Percentiles rank a stretch among this genome's conserved stretches.
Conservation (phyloP, 2,888 invertebrate genomes). For the Acrobasis consociella region DNA sequence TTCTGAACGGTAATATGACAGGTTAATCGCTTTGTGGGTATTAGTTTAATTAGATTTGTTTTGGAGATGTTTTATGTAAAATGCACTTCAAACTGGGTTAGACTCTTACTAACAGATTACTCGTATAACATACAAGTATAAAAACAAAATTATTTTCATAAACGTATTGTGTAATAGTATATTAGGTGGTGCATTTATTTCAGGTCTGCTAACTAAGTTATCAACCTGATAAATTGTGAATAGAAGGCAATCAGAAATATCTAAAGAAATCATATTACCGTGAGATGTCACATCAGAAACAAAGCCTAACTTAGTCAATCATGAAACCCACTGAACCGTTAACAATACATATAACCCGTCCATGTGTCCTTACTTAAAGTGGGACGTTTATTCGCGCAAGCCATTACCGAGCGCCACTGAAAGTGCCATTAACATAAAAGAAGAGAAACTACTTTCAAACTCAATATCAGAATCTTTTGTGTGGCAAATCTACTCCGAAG, state of each 20-base stretch:
- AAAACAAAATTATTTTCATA: no score
- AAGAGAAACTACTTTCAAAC: constrained; percentile 80
- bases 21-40: constrained; percentile 53
- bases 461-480: constrained; percentile 81
- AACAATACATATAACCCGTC: constrained; percentile 53
- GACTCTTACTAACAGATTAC: no score
- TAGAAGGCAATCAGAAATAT: no score
- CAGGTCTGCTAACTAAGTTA: no score
- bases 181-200: no score
- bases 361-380: constrained; percentile 56
- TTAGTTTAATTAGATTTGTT: constrained; percentile 65
- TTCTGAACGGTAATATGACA: constrained; percentile 69
- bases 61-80: constrained; percentile 33
- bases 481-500: constrained; percentile 76
- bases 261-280: neutral
- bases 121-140: no score
- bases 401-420: constrained; percentile 71
- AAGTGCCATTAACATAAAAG: constrained; percentile 79
- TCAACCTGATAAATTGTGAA: no score
- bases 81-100: no score
- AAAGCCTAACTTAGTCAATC: constrained; percentile 24
- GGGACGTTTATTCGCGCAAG: constrained; percentile 69
- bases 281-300: constrained; percentile 1
- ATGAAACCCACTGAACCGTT: constrained; percentile 40
- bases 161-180: no score